A percentile compares a stretch with the other conserved stretches of the same genome.
Conservation (phyloP, 2,888 invertebrate species). For the Parapristionchus giblindavisi region DNA sequence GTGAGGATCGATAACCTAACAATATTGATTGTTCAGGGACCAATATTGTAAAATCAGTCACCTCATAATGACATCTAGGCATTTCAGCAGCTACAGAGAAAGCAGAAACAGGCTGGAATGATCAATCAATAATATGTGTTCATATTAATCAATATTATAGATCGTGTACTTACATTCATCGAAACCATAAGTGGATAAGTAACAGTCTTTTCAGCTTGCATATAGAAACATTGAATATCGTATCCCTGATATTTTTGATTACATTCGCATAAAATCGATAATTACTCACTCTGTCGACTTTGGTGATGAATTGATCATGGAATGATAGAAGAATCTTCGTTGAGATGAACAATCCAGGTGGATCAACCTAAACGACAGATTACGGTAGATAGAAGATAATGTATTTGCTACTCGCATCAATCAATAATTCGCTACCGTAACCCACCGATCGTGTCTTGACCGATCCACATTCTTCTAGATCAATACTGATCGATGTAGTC, state of each 20-base stretch:
- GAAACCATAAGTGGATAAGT: constrained; percentile 67
- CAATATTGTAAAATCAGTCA: constrained; percentile 24
- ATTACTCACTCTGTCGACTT: constrained; percentile 59
- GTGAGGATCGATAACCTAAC: constrained; percentile 50
- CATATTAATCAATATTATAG: neutral
- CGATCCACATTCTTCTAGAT: constrained; percentile 62
- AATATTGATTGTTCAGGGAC: neutral
- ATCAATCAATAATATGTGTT: neutral
- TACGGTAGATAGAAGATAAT: neutral
- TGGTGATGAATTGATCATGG: constrained; percentile 69
- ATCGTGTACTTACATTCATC: constrained; percentile 34
- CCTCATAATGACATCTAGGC: constrained; percentile 65
- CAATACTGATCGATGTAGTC: constrained; percentile 64
- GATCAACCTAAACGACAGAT: constrained; percentile 57
- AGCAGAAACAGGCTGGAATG: constrained; percentile 50
- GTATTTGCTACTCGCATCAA: neutral
- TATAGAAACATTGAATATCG: constrained; percentile 63
- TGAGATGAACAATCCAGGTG: constrained; percentile 66
- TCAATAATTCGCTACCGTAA: neutral
- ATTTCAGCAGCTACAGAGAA: constrained; percentile 62
- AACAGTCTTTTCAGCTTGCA: constrained; percentile 67
- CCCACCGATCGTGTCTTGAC: constrained; percentile 50
- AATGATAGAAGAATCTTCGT: constrained; percentile 69
- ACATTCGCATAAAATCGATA: constrained; percentile 10
- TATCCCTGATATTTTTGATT: constrained; percentile 50